Conservation (phyloP, 2,113 vertebrate genomes). For the Spea bombifrons region DNA sequence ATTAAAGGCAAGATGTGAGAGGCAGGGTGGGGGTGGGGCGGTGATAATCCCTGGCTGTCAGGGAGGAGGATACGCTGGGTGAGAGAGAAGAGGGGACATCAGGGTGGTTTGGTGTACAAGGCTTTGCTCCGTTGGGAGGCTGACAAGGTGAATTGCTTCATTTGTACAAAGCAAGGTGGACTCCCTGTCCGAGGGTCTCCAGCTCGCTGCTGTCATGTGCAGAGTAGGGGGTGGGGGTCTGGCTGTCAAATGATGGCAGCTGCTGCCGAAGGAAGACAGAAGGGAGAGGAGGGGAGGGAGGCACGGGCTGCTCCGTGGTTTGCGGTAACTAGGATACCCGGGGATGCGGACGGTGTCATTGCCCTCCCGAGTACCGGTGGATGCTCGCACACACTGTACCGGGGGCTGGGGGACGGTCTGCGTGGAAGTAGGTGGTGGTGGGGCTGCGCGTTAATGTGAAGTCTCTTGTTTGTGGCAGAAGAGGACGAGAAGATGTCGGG, state of each 20-base stretch:
- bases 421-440: background rate
- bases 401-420: too few relatives aligned
- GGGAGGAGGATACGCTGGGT: conserved; percentile 17
- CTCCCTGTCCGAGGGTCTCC: too few relatives aligned
- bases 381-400: background rate
- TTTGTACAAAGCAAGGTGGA: background rate
- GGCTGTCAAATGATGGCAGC: too few relatives aligned
- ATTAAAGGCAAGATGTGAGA: conserved; percentile 46
- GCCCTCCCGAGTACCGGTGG: too few relatives aligned
- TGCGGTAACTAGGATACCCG: conserved; percentile 7
- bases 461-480: conserved; percentile 38
- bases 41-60: conserved; percentile 38
- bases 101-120: background rate
- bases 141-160: conserved; percentile 10
- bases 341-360: background rate
- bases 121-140: background rate
- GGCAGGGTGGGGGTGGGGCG: conserved; percentile 47
- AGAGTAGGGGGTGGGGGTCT: background rate
- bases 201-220: background rate
- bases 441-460: background rate
- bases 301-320: background rate
- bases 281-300: background rate
- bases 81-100: conserved; percentile 17
- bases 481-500: conserved; percentile 89
- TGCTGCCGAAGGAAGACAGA: background rate